Percentiles rank a stretch among this genome's conserved stretches.
Conservation (phyloP, 1,140 invertebrate genomes). For the Drosophila grimshawi region DNA sequence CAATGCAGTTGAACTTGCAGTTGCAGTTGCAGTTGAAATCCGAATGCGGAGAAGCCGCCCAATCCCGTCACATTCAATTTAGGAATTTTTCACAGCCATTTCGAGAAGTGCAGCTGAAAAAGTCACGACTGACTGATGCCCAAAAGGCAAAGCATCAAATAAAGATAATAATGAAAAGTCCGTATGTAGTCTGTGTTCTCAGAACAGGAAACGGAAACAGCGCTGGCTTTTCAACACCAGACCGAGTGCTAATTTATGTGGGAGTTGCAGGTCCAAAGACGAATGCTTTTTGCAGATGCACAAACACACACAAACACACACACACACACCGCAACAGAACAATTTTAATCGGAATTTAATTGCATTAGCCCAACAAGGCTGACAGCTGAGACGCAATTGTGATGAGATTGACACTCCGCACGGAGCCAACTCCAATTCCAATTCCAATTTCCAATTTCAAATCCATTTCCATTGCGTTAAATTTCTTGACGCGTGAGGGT, state of each 20-base stretch:
- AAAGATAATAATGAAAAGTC: neutral
- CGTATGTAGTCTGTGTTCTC: neutral
- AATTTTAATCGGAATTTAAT: conserved; percentile 77
- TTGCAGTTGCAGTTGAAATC: neutral
- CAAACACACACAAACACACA: no score
- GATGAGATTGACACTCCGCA: conserved; percentile 11
- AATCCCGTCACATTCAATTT: neutral
- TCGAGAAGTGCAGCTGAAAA: conserved; percentile 12
- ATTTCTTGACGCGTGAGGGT: conserved; percentile 75
- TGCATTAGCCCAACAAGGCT: conserved; percentile 67
- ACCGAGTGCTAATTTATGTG: conserved; percentile 72
- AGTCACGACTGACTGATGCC: conserved; percentile 6
- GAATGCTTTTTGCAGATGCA: neutral
- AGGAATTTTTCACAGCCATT: neutral
- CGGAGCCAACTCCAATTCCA: conserved; percentile 11
- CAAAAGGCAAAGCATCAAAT: neutral
- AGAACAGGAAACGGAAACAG: conserved; percentile 50
- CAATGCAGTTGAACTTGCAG: neutral
- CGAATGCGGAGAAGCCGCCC: conserved; percentile 3
- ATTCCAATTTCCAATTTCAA: neutral
- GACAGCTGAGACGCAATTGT: conserved; percentile 42
- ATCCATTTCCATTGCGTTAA: conserved; percentile 52
- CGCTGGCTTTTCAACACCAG: conserved; percentile 29
- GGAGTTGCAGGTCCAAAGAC: conserved; percentile 42
- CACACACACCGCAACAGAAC: neutral